phyloP scores from a whole-genome alignment of 2,888 invertebrate genomes.

The Torymus tubicola region DNA sequence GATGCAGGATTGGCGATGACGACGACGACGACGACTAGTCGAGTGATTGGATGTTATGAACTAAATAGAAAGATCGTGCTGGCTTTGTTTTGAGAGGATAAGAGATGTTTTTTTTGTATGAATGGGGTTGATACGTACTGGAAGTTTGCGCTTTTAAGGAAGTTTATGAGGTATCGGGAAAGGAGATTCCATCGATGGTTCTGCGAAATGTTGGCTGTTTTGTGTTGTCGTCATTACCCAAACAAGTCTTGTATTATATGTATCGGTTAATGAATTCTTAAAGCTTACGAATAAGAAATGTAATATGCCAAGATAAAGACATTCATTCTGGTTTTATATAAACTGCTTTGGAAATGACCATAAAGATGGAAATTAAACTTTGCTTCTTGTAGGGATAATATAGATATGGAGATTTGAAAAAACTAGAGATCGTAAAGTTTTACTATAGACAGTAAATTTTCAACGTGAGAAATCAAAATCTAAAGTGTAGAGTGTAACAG shows the following conservation, averaged over 20 bases:
- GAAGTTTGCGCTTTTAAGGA: conserved; percentile 49
- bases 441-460: too few species aligned
- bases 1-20: conserved; percentile 16
- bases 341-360: too few species aligned
- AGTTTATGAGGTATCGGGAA: conserved; percentile 24
- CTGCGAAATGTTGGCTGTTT: not conserved
- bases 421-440: too few species aligned
- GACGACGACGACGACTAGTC: conserved; percentile 29
- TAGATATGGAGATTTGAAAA: too few species aligned
- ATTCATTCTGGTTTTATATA: too few species aligned
- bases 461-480: too few species aligned
- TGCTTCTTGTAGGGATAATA: too few species aligned
- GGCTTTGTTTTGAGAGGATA: conserved; percentile 35
- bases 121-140: not conserved
- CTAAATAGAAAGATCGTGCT: conserved; percentile 25
- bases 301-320: not conserved
- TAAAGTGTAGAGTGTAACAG: too few species aligned
- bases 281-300: not conserved
- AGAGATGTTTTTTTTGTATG: conserved; percentile 25
- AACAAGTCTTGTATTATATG: too few species aligned
- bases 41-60: conserved; percentile 37
- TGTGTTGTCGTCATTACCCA: too few species aligned
- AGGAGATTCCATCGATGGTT: conserved; percentile 33
- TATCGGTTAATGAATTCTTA: too few species aligned
- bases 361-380: too few species aligned